Percentiles rank a stretch among this genome's conserved stretches.
Evolutionary conservation across 2,797 vertebrate species (phyloP).

Genomic region (Cottoperca gobio): DNA sequence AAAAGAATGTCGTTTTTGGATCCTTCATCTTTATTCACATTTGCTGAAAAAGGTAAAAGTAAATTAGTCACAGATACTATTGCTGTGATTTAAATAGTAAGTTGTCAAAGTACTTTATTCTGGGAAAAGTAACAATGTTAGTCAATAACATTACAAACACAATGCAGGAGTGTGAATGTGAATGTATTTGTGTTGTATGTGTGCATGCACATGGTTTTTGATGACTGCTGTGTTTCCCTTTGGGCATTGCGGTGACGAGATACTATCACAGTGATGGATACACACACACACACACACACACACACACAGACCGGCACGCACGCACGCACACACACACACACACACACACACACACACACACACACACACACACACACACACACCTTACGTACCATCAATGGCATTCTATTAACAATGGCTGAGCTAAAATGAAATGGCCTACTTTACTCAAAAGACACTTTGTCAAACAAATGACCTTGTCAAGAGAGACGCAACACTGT

Average conservation of each 20-base stretch:
- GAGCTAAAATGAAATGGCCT: conserved; percentile 72
- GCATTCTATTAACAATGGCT: conserved; percentile 70
- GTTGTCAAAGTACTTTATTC: not conserved
- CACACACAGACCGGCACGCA: conserved; percentile 35
- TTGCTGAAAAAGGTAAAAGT: not conserved
- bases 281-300: conserved; percentile 45
- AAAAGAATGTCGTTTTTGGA: rapidly evolving
- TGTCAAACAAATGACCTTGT: conserved; percentile 81
- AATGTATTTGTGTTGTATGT: conserved; percentile 11
- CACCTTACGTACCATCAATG: conserved; percentile 62
- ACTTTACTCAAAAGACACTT: conserved; percentile 76
- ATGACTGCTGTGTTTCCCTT: conserved; percentile 37
- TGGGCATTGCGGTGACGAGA: conserved; percentile 54
- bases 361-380: conserved; percentile 10
- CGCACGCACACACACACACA: conserved; percentile 59
- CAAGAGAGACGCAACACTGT: conserved; percentile 62
- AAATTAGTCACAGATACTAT: not conserved
- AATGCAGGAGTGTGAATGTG: not conserved
- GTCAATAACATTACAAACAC: not conserved
- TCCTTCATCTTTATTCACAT: not conserved
- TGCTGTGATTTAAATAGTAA: not conserved
- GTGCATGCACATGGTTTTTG: conserved; percentile 15
- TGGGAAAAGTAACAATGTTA: not conserved
- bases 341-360: conserved; percentile 49
- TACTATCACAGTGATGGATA: conserved; percentile 71